phyloP scores from a whole-genome alignment of 1,140 invertebrate species.

The Trigoniulus corallinus region DNA sequence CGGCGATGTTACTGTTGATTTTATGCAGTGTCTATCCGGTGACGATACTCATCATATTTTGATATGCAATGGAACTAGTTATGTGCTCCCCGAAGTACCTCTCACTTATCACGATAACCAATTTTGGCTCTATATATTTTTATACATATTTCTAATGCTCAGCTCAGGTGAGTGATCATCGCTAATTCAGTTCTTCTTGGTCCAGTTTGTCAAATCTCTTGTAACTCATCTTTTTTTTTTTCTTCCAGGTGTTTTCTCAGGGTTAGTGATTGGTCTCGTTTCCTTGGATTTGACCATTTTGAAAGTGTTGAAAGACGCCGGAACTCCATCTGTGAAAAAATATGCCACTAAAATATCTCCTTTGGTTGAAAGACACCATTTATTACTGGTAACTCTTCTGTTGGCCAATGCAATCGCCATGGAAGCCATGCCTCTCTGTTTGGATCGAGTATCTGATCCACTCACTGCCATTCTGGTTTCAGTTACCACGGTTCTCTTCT shows the following conservation, averaged over 20 bases:
- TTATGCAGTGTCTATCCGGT: no score
- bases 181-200: background rate
- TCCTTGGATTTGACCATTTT: conserved; percentile 23
- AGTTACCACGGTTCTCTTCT: conserved; percentile 24
- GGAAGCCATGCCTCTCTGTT: conserved; percentile 27
- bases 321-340: conserved; percentile 18
- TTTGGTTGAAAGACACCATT: conserved; percentile 21
- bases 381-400: conserved; percentile 23
- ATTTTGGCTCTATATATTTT: background rate
- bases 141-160: background rate
- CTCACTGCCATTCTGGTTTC: conserved; percentile 23
- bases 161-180: background rate
- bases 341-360: conserved; percentile 22
- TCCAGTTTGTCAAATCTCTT: no score
- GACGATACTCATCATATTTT: no score
- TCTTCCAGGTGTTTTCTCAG: conserved; percentile 24
- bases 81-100: background rate
- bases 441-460: conserved; percentile 23
- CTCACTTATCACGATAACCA: background rate
- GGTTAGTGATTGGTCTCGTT: conserved; percentile 24
- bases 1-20: no score
- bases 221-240: conserved; percentile 5
- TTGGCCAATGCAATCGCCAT: conserved; percentile 24
- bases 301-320: conserved; percentile 20
- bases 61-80: background rate